These are phyloP conservation scores for Lissonota sp. DNA, from an alignment of 2,888 invertebrate genomes.

Conservation along the genomic window DNA sequence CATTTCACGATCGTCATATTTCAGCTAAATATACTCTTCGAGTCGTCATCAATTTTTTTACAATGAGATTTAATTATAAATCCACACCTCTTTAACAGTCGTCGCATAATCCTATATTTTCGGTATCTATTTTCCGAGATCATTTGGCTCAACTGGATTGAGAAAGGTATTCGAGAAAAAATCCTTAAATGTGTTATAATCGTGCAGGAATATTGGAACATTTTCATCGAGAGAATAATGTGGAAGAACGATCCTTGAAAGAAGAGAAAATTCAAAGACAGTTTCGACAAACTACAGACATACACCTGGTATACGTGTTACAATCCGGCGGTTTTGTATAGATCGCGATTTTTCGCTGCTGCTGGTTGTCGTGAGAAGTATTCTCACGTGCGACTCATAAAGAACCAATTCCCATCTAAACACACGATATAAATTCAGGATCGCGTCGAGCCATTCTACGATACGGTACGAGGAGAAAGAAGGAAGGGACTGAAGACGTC, in stretches of 20 bases:
- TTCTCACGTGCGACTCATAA: conserved; percentile 81
- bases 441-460: conserved; percentile 76
- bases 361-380: conserved; percentile 71
- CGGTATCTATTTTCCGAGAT: no score
- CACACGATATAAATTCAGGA: conserved; percentile 83
- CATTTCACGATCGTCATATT: no score
- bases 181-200: no score
- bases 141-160: no score
- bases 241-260: neutral
- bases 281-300: neutral
- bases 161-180: no score
- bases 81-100: no score
- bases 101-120: no score
- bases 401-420: conserved; percentile 83
- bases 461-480: neutral
- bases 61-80: no score
- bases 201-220: no score
- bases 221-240: neutral
- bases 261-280: conserved; percentile 22
- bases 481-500: conserved; percentile 51
- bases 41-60: no score
- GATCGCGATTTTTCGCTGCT: conserved; percentile 47
- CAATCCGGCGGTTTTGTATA: conserved; percentile 14
- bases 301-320: neutral
- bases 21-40: no score